Base-by-base conservation (phyloP, 2,113 vertebrate genomes). In the Eurystomus gularis region DNA sequence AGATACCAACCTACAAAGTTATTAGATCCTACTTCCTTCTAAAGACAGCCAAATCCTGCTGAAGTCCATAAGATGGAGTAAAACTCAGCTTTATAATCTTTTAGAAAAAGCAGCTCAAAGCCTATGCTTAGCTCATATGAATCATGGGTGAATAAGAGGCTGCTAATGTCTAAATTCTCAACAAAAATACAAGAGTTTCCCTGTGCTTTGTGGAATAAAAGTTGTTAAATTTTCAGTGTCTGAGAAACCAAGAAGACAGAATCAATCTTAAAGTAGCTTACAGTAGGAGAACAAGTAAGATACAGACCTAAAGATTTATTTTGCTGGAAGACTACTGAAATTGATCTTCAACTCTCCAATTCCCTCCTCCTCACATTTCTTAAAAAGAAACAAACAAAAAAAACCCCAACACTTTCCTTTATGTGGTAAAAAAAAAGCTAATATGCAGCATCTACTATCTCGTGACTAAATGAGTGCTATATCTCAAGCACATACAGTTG, bases 1-100 rank as follows among this genome's bases (percentile, higher is more conserved):
- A 87, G 49, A 65, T 1, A 40, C 29, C 33, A 60, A 60, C 31
- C 5, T 10, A 28, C 7, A 20, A 57, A 81, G n/a, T 35, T 54
- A 6, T 37, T 57, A 48, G n/a, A 26, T 8, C 26, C 13, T 15
- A 25, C 23, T 39, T 54, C 64, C 44, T 46, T 48, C 44, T 3
- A 39, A 93, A 69, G 52, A 66, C 55, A 66, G 58, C 13, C 35
- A 90, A 82, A 19, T 92, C 73, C 86, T 29, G 48, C 35, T 73
- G 39, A 31, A 80, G 33, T 17, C 94, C 97, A 95, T 94, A 48
- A 96, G 96, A 57, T 93, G 96, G 96, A 93, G 84, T 31, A 91
- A 73, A 89, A 85, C 20, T 64, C 81, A 9, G 1, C 51, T 82
- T 44, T 11, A 15, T 25, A 66, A 49, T 14, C 39, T 37, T 49